Conservation (phyloP, 2,113 vertebrate species). For the Onychostoma macrolepis region DNA sequence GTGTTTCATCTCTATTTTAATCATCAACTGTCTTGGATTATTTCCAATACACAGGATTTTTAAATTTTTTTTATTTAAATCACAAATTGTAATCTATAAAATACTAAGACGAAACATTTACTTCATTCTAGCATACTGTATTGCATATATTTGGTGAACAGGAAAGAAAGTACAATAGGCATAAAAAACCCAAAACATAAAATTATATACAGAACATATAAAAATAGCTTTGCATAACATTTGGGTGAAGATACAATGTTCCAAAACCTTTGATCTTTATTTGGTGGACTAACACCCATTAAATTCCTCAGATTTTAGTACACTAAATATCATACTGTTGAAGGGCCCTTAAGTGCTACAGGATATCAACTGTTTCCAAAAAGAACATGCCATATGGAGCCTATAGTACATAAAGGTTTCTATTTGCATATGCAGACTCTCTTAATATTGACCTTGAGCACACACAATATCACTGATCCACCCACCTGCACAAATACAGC, state of each 20-base stretch:
- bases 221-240: constrained; percentile 60
- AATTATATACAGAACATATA: constrained; percentile 68
- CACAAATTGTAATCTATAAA: constrained; percentile 69
- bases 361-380: not conserved
- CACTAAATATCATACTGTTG: constrained; percentile 23
- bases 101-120: constrained; percentile 56
- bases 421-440: constrained; percentile 8
- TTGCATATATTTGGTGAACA: constrained; percentile 67
- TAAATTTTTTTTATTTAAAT: constrained; percentile 64
- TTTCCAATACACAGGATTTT: constrained; percentile 58
- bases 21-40: constrained; percentile 46
- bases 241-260: constrained; percentile 47
- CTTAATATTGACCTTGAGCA: constrained; percentile 26
- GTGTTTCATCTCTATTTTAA: constrained; percentile 45
- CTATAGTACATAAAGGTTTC: not conserved
- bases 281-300: constrained; percentile 39
- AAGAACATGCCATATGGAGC: not conserved
- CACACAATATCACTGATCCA: constrained; percentile 40
- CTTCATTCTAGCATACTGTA: constrained; percentile 71
- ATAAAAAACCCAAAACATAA: constrained; percentile 47
- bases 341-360: constrained; percentile 50
- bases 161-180: constrained; percentile 60
- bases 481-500: constrained; percentile 10
- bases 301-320: constrained; percentile 45
- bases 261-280: constrained; percentile 24